These are phyloP conservation scores for Orius laevigatus DNA, from an alignment of 1,140 invertebrate genomes.

Conservation along the genomic window DNA sequence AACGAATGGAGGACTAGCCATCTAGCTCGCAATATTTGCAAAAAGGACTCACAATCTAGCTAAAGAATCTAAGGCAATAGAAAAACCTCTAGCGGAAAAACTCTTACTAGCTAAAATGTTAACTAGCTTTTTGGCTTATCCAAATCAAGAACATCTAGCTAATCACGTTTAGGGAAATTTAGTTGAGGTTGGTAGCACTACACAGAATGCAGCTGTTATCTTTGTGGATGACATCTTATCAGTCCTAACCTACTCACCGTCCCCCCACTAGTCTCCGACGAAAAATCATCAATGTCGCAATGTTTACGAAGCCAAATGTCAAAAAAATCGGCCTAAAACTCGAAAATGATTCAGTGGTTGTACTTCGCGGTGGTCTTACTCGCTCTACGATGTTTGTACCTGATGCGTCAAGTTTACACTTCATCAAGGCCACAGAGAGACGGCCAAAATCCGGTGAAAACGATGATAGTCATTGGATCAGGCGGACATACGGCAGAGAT, in stretches of 20 bases:
- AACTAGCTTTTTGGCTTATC: no score
- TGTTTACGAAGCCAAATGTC: conserved; percentile 21
- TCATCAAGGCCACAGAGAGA: neutral
- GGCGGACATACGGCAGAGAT: conserved; percentile 83
- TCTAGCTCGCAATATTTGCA: no score
- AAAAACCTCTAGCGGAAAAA: no score
- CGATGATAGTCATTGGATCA: conserved; percentile 40
- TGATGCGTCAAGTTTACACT: conserved; percentile 5
- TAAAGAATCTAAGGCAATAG: no score
- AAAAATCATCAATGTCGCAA: conserved; percentile 26
- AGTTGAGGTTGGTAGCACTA: neutral
- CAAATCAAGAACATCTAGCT: no score
- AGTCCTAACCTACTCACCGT: no score
- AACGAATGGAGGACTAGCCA: no score
- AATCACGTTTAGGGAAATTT: no score
- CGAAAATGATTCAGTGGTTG: no score
- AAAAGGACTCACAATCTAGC: no score
- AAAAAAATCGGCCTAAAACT: no score
- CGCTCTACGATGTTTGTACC: neutral
- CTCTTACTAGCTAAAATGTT: no score
- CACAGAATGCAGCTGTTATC: neutral
- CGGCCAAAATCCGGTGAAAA: conserved; percentile 22
- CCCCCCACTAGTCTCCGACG: neutral
- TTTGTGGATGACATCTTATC: neutral
- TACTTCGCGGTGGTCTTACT: neutral